Percentiles rank a stretch among this genome's conserved stretches.
Evolutionary conservation across 2,888 invertebrate genomes (phyloP).

Genomic region (Apamea monoglypha): DNA sequence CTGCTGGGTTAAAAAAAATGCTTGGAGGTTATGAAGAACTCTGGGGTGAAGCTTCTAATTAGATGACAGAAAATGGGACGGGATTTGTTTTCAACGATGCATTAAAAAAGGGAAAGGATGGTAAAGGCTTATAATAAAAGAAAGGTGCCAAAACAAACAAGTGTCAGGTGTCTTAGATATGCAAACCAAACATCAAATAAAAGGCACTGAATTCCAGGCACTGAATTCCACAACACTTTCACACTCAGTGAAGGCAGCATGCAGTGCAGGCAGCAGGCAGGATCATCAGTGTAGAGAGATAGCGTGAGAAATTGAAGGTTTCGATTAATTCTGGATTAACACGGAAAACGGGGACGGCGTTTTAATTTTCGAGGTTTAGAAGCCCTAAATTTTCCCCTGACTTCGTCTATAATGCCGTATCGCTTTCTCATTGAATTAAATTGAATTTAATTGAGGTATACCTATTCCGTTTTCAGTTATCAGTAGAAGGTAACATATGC

Average conservation of each 20-base stretch:
- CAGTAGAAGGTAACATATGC: not conserved
- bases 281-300: not conserved
- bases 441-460: not conserved
- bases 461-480: not conserved
- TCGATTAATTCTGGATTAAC: constrained; percentile 2
- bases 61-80: not conserved
- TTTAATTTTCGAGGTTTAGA: not conserved
- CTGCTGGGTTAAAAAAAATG: not conserved
- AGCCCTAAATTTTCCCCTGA: not conserved
- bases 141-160: not conserved
- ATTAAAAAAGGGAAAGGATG: not conserved
- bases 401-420: not conserved
- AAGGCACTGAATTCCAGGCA: not conserved
- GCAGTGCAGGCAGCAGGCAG: not conserved
- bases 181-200: not conserved
- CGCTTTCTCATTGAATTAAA: not conserved
- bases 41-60: not conserved
- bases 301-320: not conserved
- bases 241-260: not conserved
- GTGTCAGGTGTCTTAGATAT: not conserved
- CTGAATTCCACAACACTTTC: not conserved
- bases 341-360: not conserved
- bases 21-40: too few relatives aligned
- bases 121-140: not conserved
- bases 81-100: not conserved